A percentile compares a stretch with the other conserved stretches of the same genome.
phyloP scores from a whole-genome alignment of 37 sponge, comb jelly and placozoan species.

The Diacarnus erythraeanus region DNA sequence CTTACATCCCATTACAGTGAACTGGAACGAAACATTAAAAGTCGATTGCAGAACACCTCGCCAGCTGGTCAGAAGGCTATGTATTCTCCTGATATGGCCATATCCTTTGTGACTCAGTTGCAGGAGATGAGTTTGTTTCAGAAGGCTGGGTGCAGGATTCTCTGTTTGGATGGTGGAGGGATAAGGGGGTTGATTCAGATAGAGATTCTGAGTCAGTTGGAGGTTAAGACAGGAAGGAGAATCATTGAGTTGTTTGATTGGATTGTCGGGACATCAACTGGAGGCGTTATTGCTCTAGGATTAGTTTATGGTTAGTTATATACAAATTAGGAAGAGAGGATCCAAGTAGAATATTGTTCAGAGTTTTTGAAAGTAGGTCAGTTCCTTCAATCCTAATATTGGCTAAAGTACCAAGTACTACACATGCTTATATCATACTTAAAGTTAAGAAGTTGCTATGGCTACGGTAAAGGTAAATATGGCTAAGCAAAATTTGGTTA shows the following conservation, averaged over 20 bases:
- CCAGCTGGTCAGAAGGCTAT: neutral
- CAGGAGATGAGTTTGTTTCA: conserved; percentile 23
- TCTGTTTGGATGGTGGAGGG: conserved; percentile 68
- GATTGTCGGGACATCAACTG: conserved; percentile 67
- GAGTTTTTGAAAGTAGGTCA: no score
- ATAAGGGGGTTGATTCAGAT: conserved; percentile 59
- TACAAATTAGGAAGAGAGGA: no score
- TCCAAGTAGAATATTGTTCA: no score
- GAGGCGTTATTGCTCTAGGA: conserved; percentile 58
- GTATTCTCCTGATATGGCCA: conserved; percentile 4
- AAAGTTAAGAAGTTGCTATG: no score
- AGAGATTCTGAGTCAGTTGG: conserved; percentile 48
- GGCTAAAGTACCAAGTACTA: no score
- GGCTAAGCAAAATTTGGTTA: no score
- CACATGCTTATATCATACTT: no score
- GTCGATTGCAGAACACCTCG: conserved; percentile 1
- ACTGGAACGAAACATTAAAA: conserved; percentile 10
- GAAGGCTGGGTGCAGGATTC: conserved; percentile 36
- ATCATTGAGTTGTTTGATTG: conserved; percentile 70
- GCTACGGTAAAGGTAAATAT: no score
- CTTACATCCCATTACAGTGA: conserved; percentile 18
- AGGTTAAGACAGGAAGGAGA: conserved; percentile 45
- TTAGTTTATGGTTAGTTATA: conserved; percentile 66
- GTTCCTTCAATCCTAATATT: no score
- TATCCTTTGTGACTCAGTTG: conserved; percentile 17